These are phyloP conservation scores for Sebastes minor DNA, from an alignment of 2,797 vertebrate species.

Conservation along the genomic window DNA sequence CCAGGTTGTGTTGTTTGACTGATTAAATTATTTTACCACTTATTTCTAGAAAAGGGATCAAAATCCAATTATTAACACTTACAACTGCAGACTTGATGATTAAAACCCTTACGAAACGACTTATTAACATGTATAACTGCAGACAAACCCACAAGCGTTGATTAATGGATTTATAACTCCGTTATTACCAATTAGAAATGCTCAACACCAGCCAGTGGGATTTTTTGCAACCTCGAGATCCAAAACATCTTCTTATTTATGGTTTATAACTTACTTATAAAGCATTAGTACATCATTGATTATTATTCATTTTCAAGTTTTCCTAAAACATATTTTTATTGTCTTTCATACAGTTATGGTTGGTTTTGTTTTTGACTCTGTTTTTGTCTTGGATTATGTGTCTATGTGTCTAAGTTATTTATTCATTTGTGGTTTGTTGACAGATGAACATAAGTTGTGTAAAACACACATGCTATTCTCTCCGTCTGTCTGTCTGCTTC, in stretches of 20 bases:
- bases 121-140: neutral
- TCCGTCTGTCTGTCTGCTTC: neutral
- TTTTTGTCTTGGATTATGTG: neutral
- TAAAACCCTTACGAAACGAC: neutral
- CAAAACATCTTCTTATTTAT: neutral
- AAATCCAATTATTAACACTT: neutral
- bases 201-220: neutral
- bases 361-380: neutral
- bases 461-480: neutral
- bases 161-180: neutral
- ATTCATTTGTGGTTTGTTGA: neutral
- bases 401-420: neutral
- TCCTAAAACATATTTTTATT: neutral
- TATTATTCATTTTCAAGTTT: neutral
- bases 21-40: neutral
- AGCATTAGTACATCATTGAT: neutral
- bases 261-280: neutral
- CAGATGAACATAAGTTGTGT: neutral
- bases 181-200: neutral
- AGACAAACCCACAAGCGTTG: neutral
- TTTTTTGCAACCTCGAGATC: accelerated
- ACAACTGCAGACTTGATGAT: neutral
- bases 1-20: neutral
- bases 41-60: neutral
- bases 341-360: neutral